A percentile compares a stretch with the other conserved stretches of the same genome.
Evolutionary conservation across 2,113 vertebrate genomes (phyloP).

Genomic region (Centrocercus urophasianus): DNA sequence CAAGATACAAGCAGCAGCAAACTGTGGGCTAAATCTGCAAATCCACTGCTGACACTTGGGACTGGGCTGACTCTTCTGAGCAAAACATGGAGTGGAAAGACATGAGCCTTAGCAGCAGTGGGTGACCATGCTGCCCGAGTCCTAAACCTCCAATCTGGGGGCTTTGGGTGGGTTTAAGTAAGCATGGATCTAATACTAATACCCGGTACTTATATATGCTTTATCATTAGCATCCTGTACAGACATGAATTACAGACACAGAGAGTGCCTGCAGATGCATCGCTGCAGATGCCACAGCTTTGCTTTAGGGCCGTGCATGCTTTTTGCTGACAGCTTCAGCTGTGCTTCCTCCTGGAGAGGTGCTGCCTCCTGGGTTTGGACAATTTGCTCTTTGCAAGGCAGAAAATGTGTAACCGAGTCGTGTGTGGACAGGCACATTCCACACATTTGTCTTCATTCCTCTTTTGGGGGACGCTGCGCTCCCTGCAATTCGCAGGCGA

Average conservation of each 20-base stretch:
- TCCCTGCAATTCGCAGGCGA: not conserved
- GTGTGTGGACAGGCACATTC: not conserved
- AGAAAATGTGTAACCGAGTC: not conserved
- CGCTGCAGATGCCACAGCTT: constrained; percentile 6
- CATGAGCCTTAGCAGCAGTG: not conserved
- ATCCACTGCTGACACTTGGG: not conserved
- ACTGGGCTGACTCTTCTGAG: not conserved
- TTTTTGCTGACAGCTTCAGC: too few species aligned
- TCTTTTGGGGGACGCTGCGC: not conserved
- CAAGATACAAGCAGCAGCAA: not conserved
- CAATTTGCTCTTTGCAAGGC: not conserved
- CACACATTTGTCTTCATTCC: fast-evolving
- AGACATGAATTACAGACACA: constrained; percentile 67
- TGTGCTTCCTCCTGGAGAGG: not conserved
- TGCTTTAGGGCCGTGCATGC: not conserved
- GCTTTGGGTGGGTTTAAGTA: constrained; percentile 54
- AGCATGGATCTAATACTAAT: constrained; percentile 40
- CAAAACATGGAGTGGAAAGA: not conserved
- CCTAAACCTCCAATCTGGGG: constrained; percentile 54
- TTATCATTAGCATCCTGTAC: constrained; percentile 59
- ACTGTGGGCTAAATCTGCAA: constrained; percentile 18
- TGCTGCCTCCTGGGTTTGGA: not conserved
- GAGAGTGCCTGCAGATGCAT: not conserved
- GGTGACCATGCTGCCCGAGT: constrained; percentile 30
- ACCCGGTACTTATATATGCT: constrained; percentile 41